These are phyloP conservation scores for Malurus splendens DNA, from an alignment of 2,797 vertebrate species.

Conservation along the genomic window DNA sequence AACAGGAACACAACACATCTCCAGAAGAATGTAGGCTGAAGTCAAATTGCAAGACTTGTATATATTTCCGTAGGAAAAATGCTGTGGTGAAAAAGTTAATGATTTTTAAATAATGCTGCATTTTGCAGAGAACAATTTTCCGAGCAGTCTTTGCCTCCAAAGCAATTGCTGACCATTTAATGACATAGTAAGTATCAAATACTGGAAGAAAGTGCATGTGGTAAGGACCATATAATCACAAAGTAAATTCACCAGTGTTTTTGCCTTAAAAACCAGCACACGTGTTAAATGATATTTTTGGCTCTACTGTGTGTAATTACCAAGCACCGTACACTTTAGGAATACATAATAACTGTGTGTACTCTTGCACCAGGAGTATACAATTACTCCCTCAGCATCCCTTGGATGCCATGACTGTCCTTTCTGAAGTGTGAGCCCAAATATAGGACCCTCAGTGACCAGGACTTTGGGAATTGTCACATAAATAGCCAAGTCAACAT, in stretches of 20 bases:
- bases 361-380: conserved; percentile 51
- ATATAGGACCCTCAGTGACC: background rate
- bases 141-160: conserved; percentile 58
- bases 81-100: conserved; percentile 46
- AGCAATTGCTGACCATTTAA: conserved; percentile 64
- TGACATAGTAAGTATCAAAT: conserved; percentile 62
- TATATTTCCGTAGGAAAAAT: conserved; percentile 55
- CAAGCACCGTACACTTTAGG: conserved; percentile 41
- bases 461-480: background rate
- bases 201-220: conserved; percentile 65
- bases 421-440: background rate
- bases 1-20: conserved; percentile 32
- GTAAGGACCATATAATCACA: conserved; percentile 68
- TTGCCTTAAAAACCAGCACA: conserved; percentile 72
- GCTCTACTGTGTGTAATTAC: conserved; percentile 62
- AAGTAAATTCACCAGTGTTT: conserved; percentile 71
- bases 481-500: background rate
- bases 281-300: conserved; percentile 73
- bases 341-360: conserved; percentile 51
- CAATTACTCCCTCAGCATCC: conserved; percentile 55
- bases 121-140: conserved; percentile 51
- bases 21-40: conserved; percentile 7
- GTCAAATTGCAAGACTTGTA: background rate
- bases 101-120: conserved; percentile 60
- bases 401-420: background rate